phyloP scores from a whole-genome alignment of 1,140 invertebrate species.

The Sycophila sp. region DNA sequence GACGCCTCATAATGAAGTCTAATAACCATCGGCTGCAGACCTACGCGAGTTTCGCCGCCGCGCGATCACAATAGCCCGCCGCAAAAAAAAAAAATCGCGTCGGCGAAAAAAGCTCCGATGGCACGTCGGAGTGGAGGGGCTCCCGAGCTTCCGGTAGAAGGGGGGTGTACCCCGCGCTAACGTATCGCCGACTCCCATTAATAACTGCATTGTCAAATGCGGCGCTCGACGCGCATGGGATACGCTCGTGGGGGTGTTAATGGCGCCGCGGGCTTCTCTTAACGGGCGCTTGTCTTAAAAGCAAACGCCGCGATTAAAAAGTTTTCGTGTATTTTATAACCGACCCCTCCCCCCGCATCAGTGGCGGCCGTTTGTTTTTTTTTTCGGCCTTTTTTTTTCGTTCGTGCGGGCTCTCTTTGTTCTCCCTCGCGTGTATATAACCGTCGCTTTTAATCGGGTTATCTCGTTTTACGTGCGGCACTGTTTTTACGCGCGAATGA shows the following conservation, averaged over 20 bases:
- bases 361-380: not conserved
- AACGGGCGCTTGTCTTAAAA: not conserved
- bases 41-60: not conserved
- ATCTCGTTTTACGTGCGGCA: too few species aligned
- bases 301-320: constrained; percentile 19
- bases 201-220: constrained; percentile 43
- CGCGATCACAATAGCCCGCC: too few species aligned
- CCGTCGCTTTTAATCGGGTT: too few species aligned
- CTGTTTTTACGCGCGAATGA: too few species aligned
- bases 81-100: not conserved
- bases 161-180: too few species aligned
- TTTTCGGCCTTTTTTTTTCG: not conserved
- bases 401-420: too few species aligned
- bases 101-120: not conserved
- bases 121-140: too few species aligned
- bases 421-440: too few species aligned
- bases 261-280: constrained; percentile 13
- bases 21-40: constrained; percentile 13
- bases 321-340: constrained; percentile 29
- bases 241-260: constrained; percentile 15
- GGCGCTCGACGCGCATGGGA: not conserved
- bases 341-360: too few species aligned
- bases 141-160: constrained; percentile 24
- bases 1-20: constrained; percentile 8
- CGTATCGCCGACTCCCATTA: constrained; percentile 35